Base-by-base conservation (phyloP, 2,888 invertebrate species). In the Blastobasis lacticolella region DNA sequence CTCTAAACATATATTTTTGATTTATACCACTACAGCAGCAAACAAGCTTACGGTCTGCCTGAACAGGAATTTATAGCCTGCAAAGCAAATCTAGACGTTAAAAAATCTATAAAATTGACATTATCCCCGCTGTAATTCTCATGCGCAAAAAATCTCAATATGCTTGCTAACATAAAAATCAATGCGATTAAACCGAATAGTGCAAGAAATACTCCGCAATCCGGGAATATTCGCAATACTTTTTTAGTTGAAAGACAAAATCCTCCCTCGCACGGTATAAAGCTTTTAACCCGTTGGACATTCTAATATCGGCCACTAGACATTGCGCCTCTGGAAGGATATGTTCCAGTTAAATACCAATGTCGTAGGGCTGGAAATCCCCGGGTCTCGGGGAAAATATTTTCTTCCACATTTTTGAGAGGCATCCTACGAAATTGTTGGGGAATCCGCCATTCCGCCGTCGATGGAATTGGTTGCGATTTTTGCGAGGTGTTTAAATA, bases 331-430 rank as follows among this genome's bases (percentile, higher is more conserved):
- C 6, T 43, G 10, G 37, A 6, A 7, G 42, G 46, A 48, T 50
- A 61, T 71, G 67, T 69, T 70, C 62, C 66, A 64, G 61, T 70
- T 72, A 72, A 73, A 72, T 71, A 72, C 74, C 73, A 23, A 23
- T 23, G 23, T 23, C 23, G 58, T 54, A 57, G 54, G 50, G 54
- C 45, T 57, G 69, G 63, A 67, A 66, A 51, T 63, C 63, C 54
- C 54, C 49, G 52, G 55, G 49, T 53, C 45, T 42, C 6, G 38
- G 46, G 46, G 49, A 54, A 56, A 54, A 23, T 23, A 23, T 23
- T 23, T 23, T 23, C 23, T 23, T 23, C 23, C 44, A 51, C 48
- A 51, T 46, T 48, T 41, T 8, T 7, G 36, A 36, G 10, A 38
- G n/a, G 40, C 49, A 38, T 37, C 38, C 43, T 8, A 5, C 37